Conservation (phyloP, 2,888 invertebrate species). For the Lasioglossum calceatum region DNA sequence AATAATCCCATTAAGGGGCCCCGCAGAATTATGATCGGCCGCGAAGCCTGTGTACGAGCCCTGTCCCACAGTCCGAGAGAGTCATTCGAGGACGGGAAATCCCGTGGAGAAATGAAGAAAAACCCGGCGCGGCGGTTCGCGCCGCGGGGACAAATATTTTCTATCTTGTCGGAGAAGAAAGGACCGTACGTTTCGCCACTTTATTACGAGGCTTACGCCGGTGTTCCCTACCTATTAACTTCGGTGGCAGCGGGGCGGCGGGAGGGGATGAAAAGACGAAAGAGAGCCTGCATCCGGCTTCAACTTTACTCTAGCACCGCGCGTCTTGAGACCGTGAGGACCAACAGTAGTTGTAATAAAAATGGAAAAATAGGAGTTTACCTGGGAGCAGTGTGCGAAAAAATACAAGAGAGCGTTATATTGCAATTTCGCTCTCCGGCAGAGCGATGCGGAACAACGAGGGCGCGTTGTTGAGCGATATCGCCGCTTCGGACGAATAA, state of each 20-base stretch:
- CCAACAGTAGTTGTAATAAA: conserved; percentile 20
- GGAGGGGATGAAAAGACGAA: conserved; percentile 32
- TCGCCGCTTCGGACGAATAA: conserved; percentile 12
- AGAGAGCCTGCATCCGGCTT: conserved; percentile 56
- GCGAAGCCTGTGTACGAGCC: conserved; percentile 35
- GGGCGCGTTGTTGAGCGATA: conserved; percentile 31
- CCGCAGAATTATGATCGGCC: conserved; percentile 45
- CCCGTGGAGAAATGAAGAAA: conserved; percentile 40
- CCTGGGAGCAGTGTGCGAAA: background rate
- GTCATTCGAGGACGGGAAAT: conserved; percentile 27
- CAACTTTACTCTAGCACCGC: conserved; percentile 40
- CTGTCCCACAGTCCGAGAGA: background rate
- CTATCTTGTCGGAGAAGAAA: conserved; percentile 46
- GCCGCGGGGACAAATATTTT: conserved; percentile 57
- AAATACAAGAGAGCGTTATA: background rate
- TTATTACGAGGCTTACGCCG: conserved; percentile 72
- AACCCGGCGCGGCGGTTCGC: conserved; percentile 17
- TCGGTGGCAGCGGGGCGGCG: conserved; percentile 22
- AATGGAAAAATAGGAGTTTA: background rate
- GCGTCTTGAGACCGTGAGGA: conserved; percentile 42
- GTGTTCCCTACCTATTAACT: conserved; percentile 71
- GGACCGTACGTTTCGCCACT: conserved; percentile 71
- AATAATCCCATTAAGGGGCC: conserved; percentile 43
- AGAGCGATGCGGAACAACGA: conserved; percentile 19
- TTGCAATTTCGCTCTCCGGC: conserved; percentile 19